Evolutionary conservation across 2,888 invertebrate species (phyloP).

Genomic region (Platycheirus rosarum): DNA sequence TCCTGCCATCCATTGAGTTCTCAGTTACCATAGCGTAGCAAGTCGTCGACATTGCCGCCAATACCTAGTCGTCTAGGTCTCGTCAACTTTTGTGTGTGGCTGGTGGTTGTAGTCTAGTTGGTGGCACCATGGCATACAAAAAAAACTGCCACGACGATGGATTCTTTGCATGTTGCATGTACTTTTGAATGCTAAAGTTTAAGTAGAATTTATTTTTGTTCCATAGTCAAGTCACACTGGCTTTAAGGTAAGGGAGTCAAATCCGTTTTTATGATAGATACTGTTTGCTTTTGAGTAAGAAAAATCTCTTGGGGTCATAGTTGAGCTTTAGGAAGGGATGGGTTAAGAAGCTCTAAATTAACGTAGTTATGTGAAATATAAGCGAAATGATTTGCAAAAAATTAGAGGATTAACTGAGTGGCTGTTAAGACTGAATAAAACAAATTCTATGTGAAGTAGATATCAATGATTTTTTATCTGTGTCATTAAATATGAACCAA

Average conservation of each 20-base stretch:
- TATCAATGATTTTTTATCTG: no score
- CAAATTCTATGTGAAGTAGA: no score
- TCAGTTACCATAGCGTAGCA: neutral
- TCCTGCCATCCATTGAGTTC: constrained; percentile 27
- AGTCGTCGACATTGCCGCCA: neutral
- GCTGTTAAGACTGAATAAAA: no score
- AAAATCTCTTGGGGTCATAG: constrained; percentile 24
- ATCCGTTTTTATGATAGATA: constrained; percentile 38
- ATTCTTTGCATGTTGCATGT: constrained; percentile 52
- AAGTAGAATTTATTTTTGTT: constrained; percentile 9
- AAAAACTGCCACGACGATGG: constrained; percentile 26
- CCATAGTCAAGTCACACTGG: constrained; percentile 2
- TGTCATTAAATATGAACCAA: no score
- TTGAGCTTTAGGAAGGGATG: constrained; percentile 41
- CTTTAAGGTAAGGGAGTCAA: constrained; percentile 19
- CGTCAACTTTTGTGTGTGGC: constrained; percentile 12
- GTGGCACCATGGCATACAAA: neutral
- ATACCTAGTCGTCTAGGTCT: constrained; percentile 1
- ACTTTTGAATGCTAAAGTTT: constrained; percentile 50
- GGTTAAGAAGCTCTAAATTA: no score
- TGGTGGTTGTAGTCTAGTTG: constrained; percentile 12
- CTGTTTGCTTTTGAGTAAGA: constrained; percentile 14
- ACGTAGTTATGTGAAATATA: no score
- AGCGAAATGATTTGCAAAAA: no score
- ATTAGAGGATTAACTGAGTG: no score